A percentile compares a stretch with the other conserved stretches of the same genome.
These are phyloP conservation scores for Melanotaenia duboulayi DNA, from an alignment of 2,113 vertebrate species.

Conservation along the genomic window DNA sequence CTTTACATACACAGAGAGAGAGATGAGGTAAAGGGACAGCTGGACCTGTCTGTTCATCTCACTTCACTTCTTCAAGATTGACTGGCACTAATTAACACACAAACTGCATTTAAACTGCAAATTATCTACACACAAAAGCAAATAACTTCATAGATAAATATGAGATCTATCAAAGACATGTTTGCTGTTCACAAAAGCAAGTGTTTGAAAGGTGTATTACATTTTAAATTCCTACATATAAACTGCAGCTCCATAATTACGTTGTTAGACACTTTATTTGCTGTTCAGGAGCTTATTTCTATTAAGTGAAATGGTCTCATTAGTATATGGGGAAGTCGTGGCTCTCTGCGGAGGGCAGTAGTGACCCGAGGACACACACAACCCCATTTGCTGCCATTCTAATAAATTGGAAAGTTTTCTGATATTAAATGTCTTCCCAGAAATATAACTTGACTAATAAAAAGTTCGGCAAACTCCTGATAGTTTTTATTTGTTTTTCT, in stretches of 20 bases:
- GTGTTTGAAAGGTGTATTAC: not conserved
- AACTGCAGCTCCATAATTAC: no score
- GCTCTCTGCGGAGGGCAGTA: constrained; percentile 34
- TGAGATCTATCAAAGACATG: not conserved
- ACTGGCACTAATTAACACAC: constrained; percentile 5
- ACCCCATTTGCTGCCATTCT: constrained; percentile 24
- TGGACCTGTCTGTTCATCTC: constrained; percentile 34
- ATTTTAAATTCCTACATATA: not conserved
- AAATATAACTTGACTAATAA: not conserved
- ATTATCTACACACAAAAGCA: not conserved
- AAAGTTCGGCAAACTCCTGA: not conserved
- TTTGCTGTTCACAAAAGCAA: not conserved
- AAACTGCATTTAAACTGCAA: constrained; percentile 9
- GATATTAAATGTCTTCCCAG: constrained; percentile 33
- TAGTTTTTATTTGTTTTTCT: not conserved
- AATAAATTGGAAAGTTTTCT: constrained; percentile 42
- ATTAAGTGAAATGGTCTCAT: not conserved
- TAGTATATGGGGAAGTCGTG: constrained; percentile 31
- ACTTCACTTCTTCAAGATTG: constrained; percentile 16
- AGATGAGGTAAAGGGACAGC: constrained; percentile 39
- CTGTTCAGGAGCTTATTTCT: no score
- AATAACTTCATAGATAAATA: no score
- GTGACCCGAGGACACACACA: constrained; percentile 16
- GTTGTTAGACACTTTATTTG: no score
- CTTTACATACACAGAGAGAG: constrained; percentile 61